phyloP scores from a whole-genome alignment of 2,797 vertebrate genomes.

The Ptychobarbus kaznakovi region DNA sequence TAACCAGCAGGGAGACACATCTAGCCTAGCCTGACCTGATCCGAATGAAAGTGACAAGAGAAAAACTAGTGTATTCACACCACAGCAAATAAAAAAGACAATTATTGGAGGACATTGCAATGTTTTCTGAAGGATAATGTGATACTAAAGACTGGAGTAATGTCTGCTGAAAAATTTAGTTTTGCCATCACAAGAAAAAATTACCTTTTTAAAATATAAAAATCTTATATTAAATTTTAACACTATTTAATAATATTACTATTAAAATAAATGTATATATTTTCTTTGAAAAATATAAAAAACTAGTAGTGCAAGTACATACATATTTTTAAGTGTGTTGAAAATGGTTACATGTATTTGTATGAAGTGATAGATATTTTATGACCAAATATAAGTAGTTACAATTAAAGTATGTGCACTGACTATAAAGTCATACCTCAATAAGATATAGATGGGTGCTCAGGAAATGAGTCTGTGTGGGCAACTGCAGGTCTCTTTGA shows the following conservation, averaged over 20 bases:
- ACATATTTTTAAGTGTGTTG: background rate
- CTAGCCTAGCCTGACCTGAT: slow-evolving; percentile 39
- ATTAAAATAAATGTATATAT: no score
- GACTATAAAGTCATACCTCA: slow-evolving; percentile 4
- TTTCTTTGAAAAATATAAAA: no score
- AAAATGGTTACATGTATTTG: background rate
- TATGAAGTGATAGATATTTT: background rate
- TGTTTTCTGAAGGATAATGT: background rate
- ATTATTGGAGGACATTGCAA: background rate
- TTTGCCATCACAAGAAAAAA: background rate
- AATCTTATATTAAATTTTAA: no score
- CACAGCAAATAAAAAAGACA: background rate
- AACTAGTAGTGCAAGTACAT: background rate
- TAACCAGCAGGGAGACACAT: slow-evolving; percentile 42
- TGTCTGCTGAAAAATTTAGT: background rate
- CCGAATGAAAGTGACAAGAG: slow-evolving; percentile 18
- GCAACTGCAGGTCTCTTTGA: slow-evolving; percentile 44
- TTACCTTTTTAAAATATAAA: background rate
- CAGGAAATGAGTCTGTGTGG: slow-evolving; percentile 55
- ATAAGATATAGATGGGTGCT: slow-evolving; percentile 46
- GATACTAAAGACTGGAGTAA: background rate
- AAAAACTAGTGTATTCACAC: background rate
- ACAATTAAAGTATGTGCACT: slow-evolving; percentile 4
- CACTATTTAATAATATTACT: background rate
- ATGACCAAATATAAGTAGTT: background rate